These are phyloP conservation scores for Meloe dianella DNA, from an alignment of 2,888 invertebrate genomes.

Conservation along the genomic window DNA sequence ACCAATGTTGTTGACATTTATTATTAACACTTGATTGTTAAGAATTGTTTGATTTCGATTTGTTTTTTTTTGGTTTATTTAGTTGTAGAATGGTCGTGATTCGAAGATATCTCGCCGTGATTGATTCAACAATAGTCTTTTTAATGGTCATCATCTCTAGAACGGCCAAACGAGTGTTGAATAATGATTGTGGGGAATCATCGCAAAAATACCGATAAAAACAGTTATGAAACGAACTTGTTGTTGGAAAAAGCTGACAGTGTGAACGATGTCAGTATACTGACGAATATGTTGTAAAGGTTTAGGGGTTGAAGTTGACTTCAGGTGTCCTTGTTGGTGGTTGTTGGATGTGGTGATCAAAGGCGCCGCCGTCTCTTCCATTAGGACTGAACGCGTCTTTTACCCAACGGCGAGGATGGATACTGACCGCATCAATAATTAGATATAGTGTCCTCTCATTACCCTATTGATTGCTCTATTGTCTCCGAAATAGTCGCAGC, in stretches of 20 bases:
- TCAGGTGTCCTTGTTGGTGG: constrained; percentile 21
- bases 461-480: constrained; percentile 63
- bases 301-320: constrained; percentile 14
- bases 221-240: constrained; percentile 43
- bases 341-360: constrained; percentile 21
- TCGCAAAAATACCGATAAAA: constrained; percentile 46
- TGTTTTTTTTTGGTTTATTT: background rate
- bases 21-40: constrained; percentile 6
- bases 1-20: background rate
- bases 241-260: constrained; percentile 54
- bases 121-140: constrained; percentile 56
- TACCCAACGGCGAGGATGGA: constrained; percentile 43
- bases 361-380: constrained; percentile 28
- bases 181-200: constrained; percentile 54
- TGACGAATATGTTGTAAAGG: constrained; percentile 23
- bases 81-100: background rate
- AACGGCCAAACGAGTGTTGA: constrained; percentile 39
- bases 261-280: constrained; percentile 40
- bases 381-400: constrained; percentile 32
- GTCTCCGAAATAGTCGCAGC: constrained; percentile 51
- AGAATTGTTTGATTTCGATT: background rate
- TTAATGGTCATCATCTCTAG: constrained; percentile 51
- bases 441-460: constrained; percentile 62
- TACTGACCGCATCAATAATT: constrained; percentile 58
- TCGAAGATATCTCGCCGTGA: constrained; percentile 38